Base-by-base conservation (phyloP, 2,113 vertebrate species). In the Kryptolebias marmoratus region DNA sequence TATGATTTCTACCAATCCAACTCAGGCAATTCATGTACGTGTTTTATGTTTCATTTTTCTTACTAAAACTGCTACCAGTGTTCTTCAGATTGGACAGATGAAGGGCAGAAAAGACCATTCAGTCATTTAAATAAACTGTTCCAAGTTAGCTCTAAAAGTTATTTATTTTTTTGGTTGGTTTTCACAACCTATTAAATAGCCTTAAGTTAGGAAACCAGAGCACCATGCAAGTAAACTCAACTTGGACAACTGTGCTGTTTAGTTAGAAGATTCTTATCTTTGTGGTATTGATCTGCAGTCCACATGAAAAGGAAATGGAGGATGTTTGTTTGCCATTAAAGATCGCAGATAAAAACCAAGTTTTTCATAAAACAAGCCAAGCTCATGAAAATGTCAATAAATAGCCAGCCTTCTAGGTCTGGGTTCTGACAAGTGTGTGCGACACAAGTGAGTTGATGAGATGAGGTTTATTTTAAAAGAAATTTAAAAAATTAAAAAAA, bases 381-480 rank as follows among this genome's bases (percentile, higher is more conserved):
- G 10, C 5, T 42, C 32, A 36, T 36, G 32, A 36, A 36, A 36
- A 36, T 3, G 22, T 36, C 3, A 36, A 42, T 10, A 42, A 42
- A 42, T 9, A 42, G 1, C 39, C 39, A 42, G 39, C 8, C 8
- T 42, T 52, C 39, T 45, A n/a, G 32, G 31, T 54, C 50, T 11
- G 22, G 65, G 60, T 42, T 30, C 31, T 67, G 48, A 56, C 16
- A 63, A 63, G 27, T 54, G 42, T 68, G 27, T 27, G 52, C 36
- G n/a, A 31, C 1, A 4, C 15, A 78, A 65, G 49, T 27, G 67
- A 75, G 76, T 48, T 42, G 1, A 50, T 5, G 67, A 75, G 76
- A 44, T 42, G 1, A 50, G 3, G 56, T 75, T 75, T 81, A 88
- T 75, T 55, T 55, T 22, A 22, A 22, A 22, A 22, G 22, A 22